A percentile compares a stretch with the other conserved stretches of the same genome.
Evolutionary conservation across 2,113 vertebrate species (phyloP).

Genomic region (Dasyurus viverrinus): DNA sequence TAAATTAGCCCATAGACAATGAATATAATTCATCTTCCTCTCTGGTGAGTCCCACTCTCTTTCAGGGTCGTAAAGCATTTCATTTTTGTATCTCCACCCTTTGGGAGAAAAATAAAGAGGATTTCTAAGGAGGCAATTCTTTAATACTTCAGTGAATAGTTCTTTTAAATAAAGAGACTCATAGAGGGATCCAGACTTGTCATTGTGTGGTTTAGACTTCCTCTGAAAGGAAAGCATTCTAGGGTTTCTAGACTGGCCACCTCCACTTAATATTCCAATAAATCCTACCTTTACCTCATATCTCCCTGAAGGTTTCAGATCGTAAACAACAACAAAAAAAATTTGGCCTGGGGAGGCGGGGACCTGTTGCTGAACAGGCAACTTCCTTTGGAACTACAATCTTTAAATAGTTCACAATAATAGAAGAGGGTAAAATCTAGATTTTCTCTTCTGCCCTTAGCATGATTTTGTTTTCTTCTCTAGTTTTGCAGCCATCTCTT

Average conservation of each 20-base stretch:
- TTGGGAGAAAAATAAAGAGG: not conserved
- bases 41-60: not conserved
- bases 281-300: not conserved
- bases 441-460: not conserved
- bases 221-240: not conserved
- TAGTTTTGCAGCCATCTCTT: not conserved
- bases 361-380: too few relatives aligned
- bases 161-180: not conserved
- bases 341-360: too few relatives aligned
- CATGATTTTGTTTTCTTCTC: not conserved
- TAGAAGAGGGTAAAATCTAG: not conserved
- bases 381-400: not conserved
- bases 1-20: not conserved
- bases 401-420: not conserved
- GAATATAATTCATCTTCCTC: not conserved
- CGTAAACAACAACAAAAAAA: not conserved
- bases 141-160: not conserved
- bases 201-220: not conserved
- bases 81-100: not conserved
- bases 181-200: not conserved
- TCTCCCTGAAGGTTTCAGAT: not conserved
- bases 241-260: not conserved
- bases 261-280: not conserved
- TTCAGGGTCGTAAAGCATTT: not conserved
- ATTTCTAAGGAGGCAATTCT: not conserved